These are phyloP conservation scores for Pseudopleuronectes americanus DNA, from an alignment of 2,797 vertebrate species.

Conservation along the genomic window DNA sequence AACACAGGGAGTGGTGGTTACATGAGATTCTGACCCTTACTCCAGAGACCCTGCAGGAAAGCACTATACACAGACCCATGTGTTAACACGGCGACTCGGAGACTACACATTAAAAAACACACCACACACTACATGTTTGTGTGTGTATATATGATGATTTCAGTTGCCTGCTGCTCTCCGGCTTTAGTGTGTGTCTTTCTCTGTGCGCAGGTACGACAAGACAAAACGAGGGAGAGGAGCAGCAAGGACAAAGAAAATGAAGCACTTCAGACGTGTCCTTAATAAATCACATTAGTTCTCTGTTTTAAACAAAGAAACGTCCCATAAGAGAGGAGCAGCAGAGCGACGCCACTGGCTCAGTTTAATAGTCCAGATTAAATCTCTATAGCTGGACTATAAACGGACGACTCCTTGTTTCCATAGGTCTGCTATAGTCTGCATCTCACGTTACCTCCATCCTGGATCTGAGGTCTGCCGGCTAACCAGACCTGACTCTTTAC, in stretches of 20 bases:
- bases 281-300: constrained; percentile 76
- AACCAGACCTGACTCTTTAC: constrained; percentile 65
- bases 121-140: constrained; percentile 7
- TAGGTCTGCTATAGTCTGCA: constrained; percentile 63
- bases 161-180: constrained; percentile 13
- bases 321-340: constrained; percentile 55
- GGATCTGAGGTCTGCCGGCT: constrained; percentile 63
- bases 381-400: constrained; percentile 72
- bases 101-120: constrained; percentile 51
- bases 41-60: constrained; percentile 52
- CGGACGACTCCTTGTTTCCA: constrained; percentile 62
- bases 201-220: constrained; percentile 25
- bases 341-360: constrained; percentile 46
- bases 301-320: constrained; percentile 63
- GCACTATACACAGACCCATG: constrained; percentile 49
- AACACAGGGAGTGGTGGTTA: constrained; percentile 49
- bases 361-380: constrained; percentile 76
- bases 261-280: constrained; percentile 44
- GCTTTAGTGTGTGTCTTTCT: constrained; percentile 13
- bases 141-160: constrained; percentile 17
- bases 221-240: constrained; percentile 35
- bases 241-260: constrained; percentile 29
- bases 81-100: constrained; percentile 43
- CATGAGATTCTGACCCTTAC: constrained; percentile 57
- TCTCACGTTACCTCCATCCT: constrained; percentile 75